phyloP scores from a whole-genome alignment of 2,888 invertebrate genomes.

The Steromphala cineraria region DNA sequence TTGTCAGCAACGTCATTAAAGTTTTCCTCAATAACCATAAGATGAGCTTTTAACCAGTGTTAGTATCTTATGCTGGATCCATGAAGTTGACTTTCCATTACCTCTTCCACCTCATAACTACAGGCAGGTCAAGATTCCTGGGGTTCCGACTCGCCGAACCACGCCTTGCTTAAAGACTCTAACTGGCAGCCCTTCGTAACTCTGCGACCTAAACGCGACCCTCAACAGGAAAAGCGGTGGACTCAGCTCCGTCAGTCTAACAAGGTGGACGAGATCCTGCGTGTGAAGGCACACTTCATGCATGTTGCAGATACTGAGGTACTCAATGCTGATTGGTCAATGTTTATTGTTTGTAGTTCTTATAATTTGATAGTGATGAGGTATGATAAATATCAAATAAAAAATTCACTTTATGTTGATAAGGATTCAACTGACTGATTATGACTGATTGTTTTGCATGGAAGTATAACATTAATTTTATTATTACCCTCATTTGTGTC shows the following conservation, averaged over 20 bases:
- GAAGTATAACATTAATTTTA: too few species aligned
- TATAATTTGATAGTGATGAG: too few species aligned
- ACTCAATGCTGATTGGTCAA: background rate
- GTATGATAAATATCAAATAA: too few species aligned
- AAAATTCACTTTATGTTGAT: too few species aligned
- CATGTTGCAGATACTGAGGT: slow-evolving; percentile 70
- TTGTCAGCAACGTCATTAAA: too few species aligned
- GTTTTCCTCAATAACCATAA: too few species aligned
- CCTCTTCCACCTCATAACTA: background rate
- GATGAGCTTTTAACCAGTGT: too few species aligned
- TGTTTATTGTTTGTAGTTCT: too few species aligned
- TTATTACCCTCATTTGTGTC: too few species aligned
- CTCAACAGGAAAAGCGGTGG: slow-evolving; percentile 67
- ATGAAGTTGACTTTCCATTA: background rate
- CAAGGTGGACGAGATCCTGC: slow-evolving; percentile 70
- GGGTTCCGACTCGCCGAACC: slow-evolving; percentile 67
- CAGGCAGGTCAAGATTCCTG: slow-evolving; percentile 63
- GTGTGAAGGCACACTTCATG: slow-evolving; percentile 67
- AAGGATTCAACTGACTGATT: too few species aligned
- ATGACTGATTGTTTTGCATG: too few species aligned
- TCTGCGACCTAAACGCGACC: slow-evolving; percentile 65
- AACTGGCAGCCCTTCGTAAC: slow-evolving; percentile 71
- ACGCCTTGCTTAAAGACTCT: slow-evolving; percentile 70
- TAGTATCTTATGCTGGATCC: too few species aligned
- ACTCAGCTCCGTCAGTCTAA: slow-evolving; percentile 64